phyloP scores from a whole-genome alignment of 2,113 vertebrate genomes.

The Manacus vitellinus region DNA sequence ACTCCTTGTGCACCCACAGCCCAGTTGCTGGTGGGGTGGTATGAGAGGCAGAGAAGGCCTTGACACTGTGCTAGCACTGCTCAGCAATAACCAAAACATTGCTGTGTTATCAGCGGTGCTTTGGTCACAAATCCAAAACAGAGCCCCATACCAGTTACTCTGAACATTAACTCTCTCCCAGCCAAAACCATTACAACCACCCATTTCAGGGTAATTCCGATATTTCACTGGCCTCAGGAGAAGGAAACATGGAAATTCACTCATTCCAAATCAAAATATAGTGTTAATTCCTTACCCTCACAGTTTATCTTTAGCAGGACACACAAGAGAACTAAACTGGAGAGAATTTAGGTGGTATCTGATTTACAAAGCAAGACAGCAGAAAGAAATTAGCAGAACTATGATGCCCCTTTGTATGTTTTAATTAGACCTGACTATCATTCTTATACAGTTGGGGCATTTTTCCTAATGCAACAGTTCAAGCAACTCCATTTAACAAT shows the following conservation, averaged over 20 bases:
- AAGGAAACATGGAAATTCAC: neutral
- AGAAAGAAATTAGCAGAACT: neutral
- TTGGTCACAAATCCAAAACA: neutral
- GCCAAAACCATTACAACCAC: neutral
- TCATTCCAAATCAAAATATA: neutral
- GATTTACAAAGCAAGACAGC: neutral
- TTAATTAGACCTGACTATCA: neutral
- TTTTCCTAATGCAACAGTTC: neutral
- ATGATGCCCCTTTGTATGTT: neutral
- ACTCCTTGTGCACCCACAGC: neutral
- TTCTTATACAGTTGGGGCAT: neutral
- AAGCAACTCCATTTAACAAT: neutral
- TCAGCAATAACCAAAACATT: neutral
- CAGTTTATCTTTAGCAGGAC: neutral
- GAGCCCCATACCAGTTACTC: neutral
- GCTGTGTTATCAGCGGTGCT: neutral
- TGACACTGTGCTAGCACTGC: neutral
- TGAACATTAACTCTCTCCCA: neutral
- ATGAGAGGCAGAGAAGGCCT: neutral
- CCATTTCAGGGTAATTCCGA: neutral
- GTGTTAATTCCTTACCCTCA: neutral
- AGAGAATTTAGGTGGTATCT: neutral
- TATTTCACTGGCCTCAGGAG: neutral
- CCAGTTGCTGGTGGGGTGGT: rapidly evolving
- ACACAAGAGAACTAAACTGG: rapidly evolving